Conservation (phyloP, 2,888 invertebrate genomes). For the Hipparchia sbordonii region DNA sequence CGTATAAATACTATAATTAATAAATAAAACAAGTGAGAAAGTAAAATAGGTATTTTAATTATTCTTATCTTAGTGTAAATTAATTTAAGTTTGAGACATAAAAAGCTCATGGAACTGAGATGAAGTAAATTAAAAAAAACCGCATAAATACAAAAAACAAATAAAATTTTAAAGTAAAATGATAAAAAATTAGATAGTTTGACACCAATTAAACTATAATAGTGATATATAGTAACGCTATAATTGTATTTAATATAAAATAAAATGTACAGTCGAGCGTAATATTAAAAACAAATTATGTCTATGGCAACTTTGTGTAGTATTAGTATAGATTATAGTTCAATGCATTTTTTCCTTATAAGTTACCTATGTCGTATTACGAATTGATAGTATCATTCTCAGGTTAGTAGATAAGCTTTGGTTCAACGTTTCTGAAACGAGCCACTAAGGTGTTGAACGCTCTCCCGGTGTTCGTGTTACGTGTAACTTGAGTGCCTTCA, state of each 20-base stretch:
- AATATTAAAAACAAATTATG: neutral
- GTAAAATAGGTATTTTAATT: slow-evolving; percentile 18
- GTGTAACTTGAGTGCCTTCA: too few relatives aligned
- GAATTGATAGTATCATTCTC: too few relatives aligned
- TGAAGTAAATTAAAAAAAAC: neutral
- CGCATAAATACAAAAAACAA: slow-evolving; percentile 7
- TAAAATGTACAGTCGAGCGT: slow-evolving; percentile 10
- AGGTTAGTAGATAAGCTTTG: too few relatives aligned
- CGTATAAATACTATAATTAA: neutral
- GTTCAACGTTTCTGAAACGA: too few relatives aligned
- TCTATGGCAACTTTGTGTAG: neutral
- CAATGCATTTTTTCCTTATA: neutral
- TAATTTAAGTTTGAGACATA: neutral
- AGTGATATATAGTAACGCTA: neutral
- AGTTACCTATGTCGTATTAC: too few relatives aligned
- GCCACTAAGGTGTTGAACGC: too few relatives aligned
- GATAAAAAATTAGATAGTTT: neutral
- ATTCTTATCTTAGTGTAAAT: neutral
- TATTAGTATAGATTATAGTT: neutral
- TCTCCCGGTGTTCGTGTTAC: too few relatives aligned
- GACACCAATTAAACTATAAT: slow-evolving; percentile 8
- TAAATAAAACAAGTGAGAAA: slow-evolving; percentile 19
- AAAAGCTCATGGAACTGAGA: slow-evolving; percentile 2
- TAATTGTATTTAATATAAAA: neutral
- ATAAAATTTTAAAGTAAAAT: neutral